These are phyloP conservation scores for Microplitis mediator DNA, from an alignment of 1,140 invertebrate species.

Conservation along the genomic window DNA sequence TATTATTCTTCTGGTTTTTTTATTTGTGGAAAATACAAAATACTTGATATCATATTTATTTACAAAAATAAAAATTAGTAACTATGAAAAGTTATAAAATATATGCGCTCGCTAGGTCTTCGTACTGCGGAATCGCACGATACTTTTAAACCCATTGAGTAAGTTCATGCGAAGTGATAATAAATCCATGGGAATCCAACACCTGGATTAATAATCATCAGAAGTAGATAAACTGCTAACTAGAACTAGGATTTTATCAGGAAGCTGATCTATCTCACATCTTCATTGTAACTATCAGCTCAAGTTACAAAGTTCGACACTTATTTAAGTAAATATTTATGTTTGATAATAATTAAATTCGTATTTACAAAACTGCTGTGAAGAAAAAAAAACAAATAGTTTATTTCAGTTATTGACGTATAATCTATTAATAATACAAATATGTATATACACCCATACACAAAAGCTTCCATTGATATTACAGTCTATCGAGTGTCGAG, in stretches of 20 bases:
- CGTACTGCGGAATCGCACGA: neutral
- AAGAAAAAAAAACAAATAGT: neutral
- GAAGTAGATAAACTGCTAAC: constrained; percentile 17
- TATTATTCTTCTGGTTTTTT: too few relatives aligned
- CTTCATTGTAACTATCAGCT: neutral
- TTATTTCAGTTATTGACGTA: neutral
- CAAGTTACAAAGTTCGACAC: neutral
- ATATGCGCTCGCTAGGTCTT: too few relatives aligned
- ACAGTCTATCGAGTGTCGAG: too few relatives aligned
- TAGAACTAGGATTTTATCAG: neutral
- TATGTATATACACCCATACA: neutral
- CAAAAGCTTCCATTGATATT: constrained; percentile 12
- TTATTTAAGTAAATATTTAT: neutral
- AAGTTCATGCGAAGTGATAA: neutral
- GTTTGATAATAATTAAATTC: neutral
- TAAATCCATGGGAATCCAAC: constrained; percentile 31
- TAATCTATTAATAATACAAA: neutral
- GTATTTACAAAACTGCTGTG: neutral
- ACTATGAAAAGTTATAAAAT: neutral
- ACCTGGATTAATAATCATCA: constrained; percentile 28
- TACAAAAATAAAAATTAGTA: too few relatives aligned
- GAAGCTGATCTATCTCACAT: neutral
- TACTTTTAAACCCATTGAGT: too few relatives aligned
- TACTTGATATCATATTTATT: too few relatives aligned
- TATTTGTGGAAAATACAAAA: too few relatives aligned